These are phyloP conservation scores for Danio aesculapii DNA, from an alignment of 2,797 vertebrate genomes.

Conservation along the genomic window DNA sequence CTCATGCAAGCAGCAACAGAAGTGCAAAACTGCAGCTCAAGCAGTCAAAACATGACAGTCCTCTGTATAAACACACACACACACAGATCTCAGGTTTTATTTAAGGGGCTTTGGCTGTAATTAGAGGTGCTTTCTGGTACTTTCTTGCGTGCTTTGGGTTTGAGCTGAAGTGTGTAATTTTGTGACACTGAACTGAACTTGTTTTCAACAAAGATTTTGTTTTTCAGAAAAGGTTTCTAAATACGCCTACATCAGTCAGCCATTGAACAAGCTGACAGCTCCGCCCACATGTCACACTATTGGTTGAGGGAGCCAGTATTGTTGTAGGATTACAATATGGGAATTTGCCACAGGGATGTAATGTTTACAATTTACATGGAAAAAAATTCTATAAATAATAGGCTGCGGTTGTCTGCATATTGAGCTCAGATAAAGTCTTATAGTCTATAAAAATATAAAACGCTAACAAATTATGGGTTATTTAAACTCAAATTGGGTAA, in stretches of 20 bases:
- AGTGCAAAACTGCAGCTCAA: conserved; percentile 24
- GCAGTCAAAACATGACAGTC: conserved; percentile 47
- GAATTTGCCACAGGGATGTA: not conserved
- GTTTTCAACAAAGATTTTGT: not conserved
- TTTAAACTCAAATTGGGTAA: too few species aligned
- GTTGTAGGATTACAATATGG: not conserved
- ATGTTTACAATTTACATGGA: not conserved
- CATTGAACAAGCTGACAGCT: conserved; percentile 2
- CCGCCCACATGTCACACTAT: not conserved
- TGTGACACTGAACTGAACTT: not conserved
- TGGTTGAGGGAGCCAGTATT: conserved; percentile 1
- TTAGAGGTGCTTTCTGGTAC: not conserved
- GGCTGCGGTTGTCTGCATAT: not conserved
- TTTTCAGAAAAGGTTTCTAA: conserved; percentile 3
- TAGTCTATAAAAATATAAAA: too few species aligned
- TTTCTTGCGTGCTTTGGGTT: not conserved
- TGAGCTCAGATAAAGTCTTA: not conserved
- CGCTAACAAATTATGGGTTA: too few species aligned
- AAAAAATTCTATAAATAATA: not conserved
- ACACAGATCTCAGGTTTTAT: conserved; percentile 56
- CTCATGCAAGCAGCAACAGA: conserved; percentile 39
- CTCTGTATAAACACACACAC: conserved; percentile 52
- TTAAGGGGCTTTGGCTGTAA: conserved; percentile 21
- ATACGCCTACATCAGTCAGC: not conserved
- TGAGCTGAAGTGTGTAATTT: not conserved